Evolutionary conservation across 2,797 vertebrate genomes (phyloP).

Genomic region (Esox lucius): DNA sequence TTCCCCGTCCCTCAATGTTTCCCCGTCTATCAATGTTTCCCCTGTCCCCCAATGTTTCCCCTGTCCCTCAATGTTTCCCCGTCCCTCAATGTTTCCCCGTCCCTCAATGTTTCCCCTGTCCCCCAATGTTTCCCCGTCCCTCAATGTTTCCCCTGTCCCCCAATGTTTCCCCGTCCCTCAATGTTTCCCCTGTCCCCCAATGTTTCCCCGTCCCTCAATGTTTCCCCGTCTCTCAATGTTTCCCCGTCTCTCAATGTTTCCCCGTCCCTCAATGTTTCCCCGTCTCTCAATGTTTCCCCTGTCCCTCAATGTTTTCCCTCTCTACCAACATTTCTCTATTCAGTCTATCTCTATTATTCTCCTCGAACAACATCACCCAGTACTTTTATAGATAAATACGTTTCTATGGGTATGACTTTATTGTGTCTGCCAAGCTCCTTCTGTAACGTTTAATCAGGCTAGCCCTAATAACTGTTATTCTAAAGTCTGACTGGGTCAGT

Average conservation of each 20-base stretch:
- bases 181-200: no score
- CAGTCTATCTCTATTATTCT: slow-evolving; percentile 35
- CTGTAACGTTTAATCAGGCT: slow-evolving; percentile 24
- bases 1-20: background rate
- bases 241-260: no score
- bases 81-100: no score
- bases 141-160: background rate
- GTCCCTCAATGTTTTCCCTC: background rate
- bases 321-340: slow-evolving; percentile 6
- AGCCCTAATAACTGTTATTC: slow-evolving; percentile 10
- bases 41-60: background rate
- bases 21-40: no score
- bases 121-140: background rate
- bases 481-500: slow-evolving; percentile 23
- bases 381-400: slow-evolving; percentile 43
- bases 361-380: slow-evolving; percentile 60
- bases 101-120: background rate
- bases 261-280: no score
- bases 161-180: background rate
- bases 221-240: background rate
- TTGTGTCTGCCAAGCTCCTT: slow-evolving; percentile 44
- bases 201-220: background rate
- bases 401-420: slow-evolving; percentile 38
- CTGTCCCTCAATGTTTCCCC: background rate
- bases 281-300: background rate